A percentile compares a stretch with the other conserved stretches of the same genome.
phyloP scores from a whole-genome alignment of 37 sponge, comb jelly and placozoan species.

The Agelas oroides region DNA sequence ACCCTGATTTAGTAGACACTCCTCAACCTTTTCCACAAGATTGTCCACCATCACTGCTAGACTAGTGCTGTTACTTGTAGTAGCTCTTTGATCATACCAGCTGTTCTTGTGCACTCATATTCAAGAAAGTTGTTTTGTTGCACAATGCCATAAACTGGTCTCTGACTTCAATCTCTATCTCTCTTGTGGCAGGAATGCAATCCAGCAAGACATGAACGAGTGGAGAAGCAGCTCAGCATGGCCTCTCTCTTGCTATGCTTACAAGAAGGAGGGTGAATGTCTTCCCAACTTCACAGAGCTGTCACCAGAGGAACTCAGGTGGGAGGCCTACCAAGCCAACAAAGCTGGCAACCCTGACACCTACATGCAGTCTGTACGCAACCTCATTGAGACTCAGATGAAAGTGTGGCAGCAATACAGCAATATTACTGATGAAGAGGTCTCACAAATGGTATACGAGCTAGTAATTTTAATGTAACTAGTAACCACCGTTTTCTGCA shows the following conservation, averaged over 20 bases:
- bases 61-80: too few species aligned
- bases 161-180: too few species aligned
- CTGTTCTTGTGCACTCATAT: too few species aligned
- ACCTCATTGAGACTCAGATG: neutral
- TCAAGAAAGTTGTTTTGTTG: too few species aligned
- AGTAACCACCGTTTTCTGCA: too few species aligned
- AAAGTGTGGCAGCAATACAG: neutral
- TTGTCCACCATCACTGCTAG: too few species aligned
- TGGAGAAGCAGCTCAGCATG: conserved; percentile 59
- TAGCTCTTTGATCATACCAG: too few species aligned
- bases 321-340: conserved; percentile 65
- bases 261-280: conserved; percentile 1
- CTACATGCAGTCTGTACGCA: neutral
- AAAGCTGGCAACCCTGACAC: neutral
- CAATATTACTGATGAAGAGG: neutral
- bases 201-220: conserved; percentile 55
- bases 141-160: too few species aligned
- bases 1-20: too few species aligned
- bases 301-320: conserved; percentile 75
- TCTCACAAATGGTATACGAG: conserved; percentile 3
- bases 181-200: conserved; percentile 9
- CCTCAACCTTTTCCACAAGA: too few species aligned
- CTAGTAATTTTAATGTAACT: too few species aligned
- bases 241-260: conserved; percentile 76
- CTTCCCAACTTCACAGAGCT: conserved; percentile 58